Percentiles rank a stretch among this genome's conserved stretches.
Conservation (phyloP, 2,113 vertebrate species). For the Excalfactoria chinensis region DNA sequence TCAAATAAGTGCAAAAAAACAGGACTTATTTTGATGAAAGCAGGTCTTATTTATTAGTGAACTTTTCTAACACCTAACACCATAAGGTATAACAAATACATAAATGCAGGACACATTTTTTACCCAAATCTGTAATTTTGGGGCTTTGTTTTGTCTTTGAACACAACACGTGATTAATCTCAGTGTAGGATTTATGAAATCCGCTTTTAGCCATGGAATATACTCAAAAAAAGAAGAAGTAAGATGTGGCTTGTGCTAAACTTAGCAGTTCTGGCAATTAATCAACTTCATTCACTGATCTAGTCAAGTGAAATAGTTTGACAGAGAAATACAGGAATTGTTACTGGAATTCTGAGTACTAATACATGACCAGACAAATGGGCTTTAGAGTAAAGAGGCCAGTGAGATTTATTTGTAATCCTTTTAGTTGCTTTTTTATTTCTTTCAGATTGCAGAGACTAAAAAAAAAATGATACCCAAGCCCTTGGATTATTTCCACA, state of each 20-base stretch:
- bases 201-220: constrained; percentile 24
- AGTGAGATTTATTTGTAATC: constrained; percentile 55
- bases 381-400: constrained; percentile 35
- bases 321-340: not conserved
- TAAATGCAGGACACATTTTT: not conserved
- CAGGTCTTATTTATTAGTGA: not conserved
- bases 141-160: constrained; percentile 41
- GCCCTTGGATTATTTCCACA: constrained; percentile 41
- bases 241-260: constrained; percentile 33
- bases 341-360: not conserved
- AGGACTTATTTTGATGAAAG: not conserved
- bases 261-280: constrained; percentile 26
- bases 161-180: constrained; percentile 50
- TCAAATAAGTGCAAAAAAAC: not conserved
- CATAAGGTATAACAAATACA: not conserved
- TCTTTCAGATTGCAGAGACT: constrained; percentile 42
- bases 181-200: constrained; percentile 57
- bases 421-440: constrained; percentile 56
- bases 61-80: not conserved
- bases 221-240: constrained; percentile 5
- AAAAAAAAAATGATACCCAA: constrained; percentile 51
- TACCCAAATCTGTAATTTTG: constrained; percentile 13
- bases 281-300: constrained; percentile 29
- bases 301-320: constrained; percentile 7
- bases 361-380: not conserved